Evolutionary conservation across 2,888 invertebrate genomes (phyloP), one percentile per base, ranked within the genome.

Genomic region (Nomada lathburiana): DNA sequence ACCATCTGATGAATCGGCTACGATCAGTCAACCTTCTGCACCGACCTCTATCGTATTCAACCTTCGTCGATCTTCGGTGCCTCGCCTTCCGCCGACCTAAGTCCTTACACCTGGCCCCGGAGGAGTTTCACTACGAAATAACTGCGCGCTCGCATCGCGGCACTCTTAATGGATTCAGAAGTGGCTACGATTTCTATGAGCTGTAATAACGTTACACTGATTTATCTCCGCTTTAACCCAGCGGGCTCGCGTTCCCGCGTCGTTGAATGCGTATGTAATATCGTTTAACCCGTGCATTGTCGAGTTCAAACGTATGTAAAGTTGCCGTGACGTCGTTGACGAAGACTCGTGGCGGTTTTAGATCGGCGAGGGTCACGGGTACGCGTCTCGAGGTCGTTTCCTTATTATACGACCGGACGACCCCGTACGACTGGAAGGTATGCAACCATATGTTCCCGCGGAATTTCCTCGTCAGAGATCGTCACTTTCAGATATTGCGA

Each of bases 201-300:
- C 65, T 86, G 90, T 90, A 91, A 91, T 91, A 91, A 90, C 89
- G 87, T 87, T 87, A 89, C 89, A 86, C 89, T 92, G 92, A 92
- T 92, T 92, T 92, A 92, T 91, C 87, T 87, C 85, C 86, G 86
- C 86, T 91, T 91, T 90, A 90, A 91, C 91, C 89, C 87, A 87
- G 65, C 83, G 86, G 84, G 81, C 76, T 71, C 78, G 74, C 86
- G 76, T 86, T 68, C 80, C 71, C 83, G 81, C 82, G 80, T 64
- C 82, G 81, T 68, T 84, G 80, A 86, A 85, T 88, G 86, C 87
- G 88, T 88, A 88, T 76, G 89, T 91, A 91, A 91, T 91, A 91
- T 91, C 91, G 91, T 92, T 92, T 92, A 92, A 92, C 92, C 91
- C 87, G 88, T 71, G 90, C 88, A 91, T 92, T 92, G 91, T 91